These are phyloP conservation scores for Rhyacophila evoluta DNA, from an alignment of 2,888 invertebrate genomes.

Conservation along the genomic window DNA sequence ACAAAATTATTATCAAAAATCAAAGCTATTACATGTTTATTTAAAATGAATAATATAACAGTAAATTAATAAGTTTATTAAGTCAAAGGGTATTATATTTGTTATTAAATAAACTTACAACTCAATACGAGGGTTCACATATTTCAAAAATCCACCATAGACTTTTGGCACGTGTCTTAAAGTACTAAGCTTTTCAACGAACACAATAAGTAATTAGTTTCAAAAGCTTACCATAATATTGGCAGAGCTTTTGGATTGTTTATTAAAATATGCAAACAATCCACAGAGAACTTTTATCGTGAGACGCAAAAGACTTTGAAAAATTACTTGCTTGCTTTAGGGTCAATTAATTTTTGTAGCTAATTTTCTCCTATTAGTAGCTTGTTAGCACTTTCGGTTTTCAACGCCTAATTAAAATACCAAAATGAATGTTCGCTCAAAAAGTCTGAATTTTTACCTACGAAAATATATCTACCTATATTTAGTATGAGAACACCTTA, in stretches of 20 bases:
- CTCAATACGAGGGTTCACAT: background rate
- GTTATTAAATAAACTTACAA: too few relatives aligned
- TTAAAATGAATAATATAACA: background rate
- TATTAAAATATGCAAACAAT: background rate
- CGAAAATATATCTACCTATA: background rate
- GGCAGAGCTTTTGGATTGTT: background rate
- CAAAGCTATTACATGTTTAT: too few relatives aligned
- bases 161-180: too few relatives aligned
- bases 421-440: background rate
- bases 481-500: too few relatives aligned
- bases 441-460: background rate
- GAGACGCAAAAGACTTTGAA: background rate
- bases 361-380: background rate
- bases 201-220: too few relatives aligned
- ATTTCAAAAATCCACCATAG: too few relatives aligned
- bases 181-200: too few relatives aligned
- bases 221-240: background rate
- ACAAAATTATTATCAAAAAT: too few relatives aligned
- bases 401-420: background rate
- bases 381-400: conserved; percentile 12
- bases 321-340: background rate
- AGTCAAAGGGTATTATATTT: background rate
- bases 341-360: conserved; percentile 15
- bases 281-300: background rate
- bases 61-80: background rate